Percentiles rank a stretch among this genome's conserved stretches.
Conservation (phyloP, 2,113 vertebrate genomes). For the Eulacestoma nigropectus region DNA sequence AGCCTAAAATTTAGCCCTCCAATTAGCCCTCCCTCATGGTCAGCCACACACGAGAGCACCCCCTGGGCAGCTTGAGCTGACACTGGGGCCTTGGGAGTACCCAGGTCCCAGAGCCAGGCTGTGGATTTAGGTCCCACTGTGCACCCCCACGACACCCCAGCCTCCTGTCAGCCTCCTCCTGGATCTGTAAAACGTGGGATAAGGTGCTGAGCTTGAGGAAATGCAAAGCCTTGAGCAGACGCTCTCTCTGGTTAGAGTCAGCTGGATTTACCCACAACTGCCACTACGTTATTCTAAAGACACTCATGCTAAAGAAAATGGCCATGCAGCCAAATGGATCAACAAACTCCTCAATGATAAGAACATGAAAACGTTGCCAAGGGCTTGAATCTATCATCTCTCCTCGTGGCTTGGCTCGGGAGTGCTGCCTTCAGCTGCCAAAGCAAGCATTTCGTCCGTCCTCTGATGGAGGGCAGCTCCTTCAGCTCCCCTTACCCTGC, state of each 20-base stretch:
- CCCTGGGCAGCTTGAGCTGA: neutral
- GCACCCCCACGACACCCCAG: accelerated
- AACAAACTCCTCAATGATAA: neutral
- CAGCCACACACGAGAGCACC: neutral
- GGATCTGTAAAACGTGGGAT: neutral
- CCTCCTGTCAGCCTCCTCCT: neutral
- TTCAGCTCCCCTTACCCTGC: neutral
- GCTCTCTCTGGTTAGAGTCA: neutral
- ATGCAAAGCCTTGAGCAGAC: neutral
- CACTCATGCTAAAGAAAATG: neutral
- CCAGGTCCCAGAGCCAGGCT: neutral
- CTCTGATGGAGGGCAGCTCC: neutral
- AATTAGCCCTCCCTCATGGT: neutral
- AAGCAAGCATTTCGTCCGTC: neutral
- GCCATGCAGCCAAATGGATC: neutral
- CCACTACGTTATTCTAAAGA: neutral
- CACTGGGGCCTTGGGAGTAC: neutral
- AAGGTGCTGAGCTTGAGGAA: neutral
- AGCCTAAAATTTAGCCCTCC: neutral
- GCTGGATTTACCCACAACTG: neutral
- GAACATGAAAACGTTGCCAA: neutral
- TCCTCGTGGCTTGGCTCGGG: neutral
- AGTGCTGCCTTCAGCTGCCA: neutral
- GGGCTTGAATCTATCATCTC: neutral
- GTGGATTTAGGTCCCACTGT: neutral